Evolutionary conservation across 2,113 vertebrate genomes (phyloP), one percentile per base, ranked within the genome.

Genomic region (Martes martes): DNA sequence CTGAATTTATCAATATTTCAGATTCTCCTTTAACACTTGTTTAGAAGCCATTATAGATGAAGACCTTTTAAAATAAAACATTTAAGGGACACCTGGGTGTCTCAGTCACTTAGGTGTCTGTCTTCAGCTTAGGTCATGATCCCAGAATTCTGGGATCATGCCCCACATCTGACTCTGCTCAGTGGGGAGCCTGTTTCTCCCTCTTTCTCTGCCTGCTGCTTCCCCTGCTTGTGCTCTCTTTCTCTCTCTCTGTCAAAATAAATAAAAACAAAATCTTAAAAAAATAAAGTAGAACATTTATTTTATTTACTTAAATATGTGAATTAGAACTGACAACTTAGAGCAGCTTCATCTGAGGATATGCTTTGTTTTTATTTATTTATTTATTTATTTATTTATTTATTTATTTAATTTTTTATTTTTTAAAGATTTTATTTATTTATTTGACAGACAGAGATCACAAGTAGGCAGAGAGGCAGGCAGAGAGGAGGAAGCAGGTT

Each of bases 1-100:
- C 52, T 96, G 61, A 85, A 87, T 94, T 84, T 97, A 50, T 73
- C 74, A 31, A 52, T 93, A 69, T 89, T 89, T 91, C 65, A 78
- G 36, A 76, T 96, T 95, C 18, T 74, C 85, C 18, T 9, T 82
- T 91, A 18, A 2, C 69, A 36, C 6, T 89, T 91, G 24, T 69
- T 97, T 76, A 93, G 59, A 39, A 94, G 11, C 26, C 14, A 39
- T 92, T 90, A 91, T 39, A 55, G 78, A 42, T 36, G 28, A 73
- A 63, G 33, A 61, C 39, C 14, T 88, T 95, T 97, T 78, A 80
- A 94, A 89, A 36, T 63, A 52, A 26, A 74, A 52, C 55, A 50
- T 93, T 76, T 67, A 85, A 61, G 63, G 63, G 63, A 14, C 15
- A 7, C 31, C 31, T 16, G 6, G 31, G 63, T 67, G 15, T 16